Evolutionary conservation across 2,888 invertebrate genomes (phyloP), one percentile per base, ranked within the genome.

Genomic region (Leptarthrus brevirostris): DNA sequence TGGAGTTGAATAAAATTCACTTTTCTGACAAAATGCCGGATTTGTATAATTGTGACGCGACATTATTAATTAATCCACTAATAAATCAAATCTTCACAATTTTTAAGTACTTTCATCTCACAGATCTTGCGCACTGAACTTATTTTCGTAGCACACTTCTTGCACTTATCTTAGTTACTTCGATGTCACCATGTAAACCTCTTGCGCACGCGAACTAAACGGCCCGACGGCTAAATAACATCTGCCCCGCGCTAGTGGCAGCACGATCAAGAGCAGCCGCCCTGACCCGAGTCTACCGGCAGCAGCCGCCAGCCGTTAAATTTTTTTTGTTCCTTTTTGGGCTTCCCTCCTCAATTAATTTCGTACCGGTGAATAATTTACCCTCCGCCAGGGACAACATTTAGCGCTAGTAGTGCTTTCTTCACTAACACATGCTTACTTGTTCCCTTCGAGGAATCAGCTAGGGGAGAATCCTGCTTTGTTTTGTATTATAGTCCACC

Each of bases 21-120:
- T 93, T 84, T 92, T 90, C 26, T 91, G 89, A 81, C 92, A 92
- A 81, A 93, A 93, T 0, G 93, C 93, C 71, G 93, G 93, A 81
- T 93, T 93, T 4, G 91, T 90, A 80, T 93, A 93, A 79, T 91
- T 85, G 74, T 85, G 85, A 72, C 81, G 81, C 22, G 85, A 85
- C 85, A 85, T 85, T 26, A 12, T 71, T 4, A 14, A 24, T 4
- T 74, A 54, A 73, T 53, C 44, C n/a, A n/a, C n/a, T n/a, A n/a
- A n/a, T n/a, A n/a, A n/a, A n/a, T n/a, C n/a, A n/a, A n/a, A n/a
- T n/a, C n/a, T n/a, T n/a, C n/a, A n/a, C n/a, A n/a, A n/a, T n/a
- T n/a, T n/a, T n/a, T n/a, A n/a, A n/a, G n/a, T n/a, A n/a, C n/a
- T n/a, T n/a, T n/a, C n/a, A n/a, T n/a, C n/a, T n/a, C n/a, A n/a